Base-by-base conservation (phyloP, 2,888 invertebrate species). In the Pterostichus madidus region DNA sequence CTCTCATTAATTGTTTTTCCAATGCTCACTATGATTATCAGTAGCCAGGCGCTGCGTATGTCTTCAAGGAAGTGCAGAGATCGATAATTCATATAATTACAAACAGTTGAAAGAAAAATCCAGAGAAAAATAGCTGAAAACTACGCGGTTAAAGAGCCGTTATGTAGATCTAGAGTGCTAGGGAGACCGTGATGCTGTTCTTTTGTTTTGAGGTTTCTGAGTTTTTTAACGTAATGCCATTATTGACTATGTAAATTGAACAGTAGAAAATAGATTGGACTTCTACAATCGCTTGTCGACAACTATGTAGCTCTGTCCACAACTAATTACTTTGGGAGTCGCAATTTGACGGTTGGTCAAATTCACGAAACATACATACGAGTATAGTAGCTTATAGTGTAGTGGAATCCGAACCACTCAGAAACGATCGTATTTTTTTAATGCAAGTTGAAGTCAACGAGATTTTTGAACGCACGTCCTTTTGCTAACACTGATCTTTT, bases 41-140 rank as follows among this genome's bases (percentile, higher is more conserved):
- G 77, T 78, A 78, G 77, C 77, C 13, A 73, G 73, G 35, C 24
- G 73, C 39, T 39, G 44, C 39, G 11, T 44, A 73, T 73, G 44
- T 73, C 15, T 17, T 73, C 44, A 44, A 78, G 77, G 77, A 78
- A 78, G 77, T 59, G 24, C 56, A 56, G 39, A 59, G 35, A 56
- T 56, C 56, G 56, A 53, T 78, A 78, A 78, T 78, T 56, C 77
- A 59, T 78, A 59, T 78, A 78, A 78, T 78, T 78, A 78, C 59
- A 56, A 15, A 59, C 11, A 59, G 2, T 8, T 15, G 31, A 24
- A 11, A 31, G 2, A 59, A 59, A 24, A 24, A 59, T 17, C 1
- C 10, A 8, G 5, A 53, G 17, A 17, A 17, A 13, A 53, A 17
- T 13, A 11, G 7, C 53, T 39, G 5, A 39, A 39, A 39, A 39